phyloP scores from a whole-genome alignment of 2,888 invertebrate species.

The Sabatieria punctata region DNA sequence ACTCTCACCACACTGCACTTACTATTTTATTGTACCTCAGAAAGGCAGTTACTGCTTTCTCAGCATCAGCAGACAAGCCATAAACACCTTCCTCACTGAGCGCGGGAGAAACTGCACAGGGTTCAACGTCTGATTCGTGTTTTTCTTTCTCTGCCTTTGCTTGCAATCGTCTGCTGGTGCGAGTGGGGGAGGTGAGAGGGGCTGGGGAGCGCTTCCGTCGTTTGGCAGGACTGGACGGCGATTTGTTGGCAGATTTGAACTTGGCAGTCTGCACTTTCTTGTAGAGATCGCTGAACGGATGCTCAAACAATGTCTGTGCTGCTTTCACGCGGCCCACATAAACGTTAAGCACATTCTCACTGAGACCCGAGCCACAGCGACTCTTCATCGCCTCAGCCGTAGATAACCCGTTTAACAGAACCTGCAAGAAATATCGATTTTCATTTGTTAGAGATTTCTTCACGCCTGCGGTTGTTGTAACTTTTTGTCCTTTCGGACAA shows the following conservation, averaged over 20 bases:
- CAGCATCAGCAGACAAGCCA: neutral
- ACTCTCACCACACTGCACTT: neutral
- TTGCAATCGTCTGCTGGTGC: constrained; percentile 1
- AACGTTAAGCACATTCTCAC: constrained; percentile 4
- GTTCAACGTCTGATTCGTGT: neutral
- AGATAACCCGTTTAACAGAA: constrained; percentile 5
- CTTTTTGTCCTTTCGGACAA: too few species aligned
- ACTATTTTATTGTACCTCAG: neutral
- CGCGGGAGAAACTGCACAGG: too few species aligned
- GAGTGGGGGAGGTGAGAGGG: neutral
- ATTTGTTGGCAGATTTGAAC: too few species aligned
- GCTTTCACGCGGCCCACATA: neutral
- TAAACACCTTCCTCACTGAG: neutral
- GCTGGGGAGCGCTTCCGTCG: too few species aligned
- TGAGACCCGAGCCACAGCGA: neutral
- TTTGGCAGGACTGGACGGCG: too few species aligned
- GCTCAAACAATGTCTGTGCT: neutral
- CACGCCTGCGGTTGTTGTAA: too few species aligned
- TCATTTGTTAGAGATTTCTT: too few species aligned
- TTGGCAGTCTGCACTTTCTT: too few species aligned
- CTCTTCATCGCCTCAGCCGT: neutral
- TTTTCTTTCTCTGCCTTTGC: neutral
- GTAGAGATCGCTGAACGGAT: neutral
- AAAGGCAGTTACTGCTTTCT: neutral
- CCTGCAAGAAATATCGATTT: neutral